Evolutionary conservation across 2,797 vertebrate genomes (phyloP), one percentile per base, ranked within the genome.

Genomic region (Epinephelus malabaricus): DNA sequence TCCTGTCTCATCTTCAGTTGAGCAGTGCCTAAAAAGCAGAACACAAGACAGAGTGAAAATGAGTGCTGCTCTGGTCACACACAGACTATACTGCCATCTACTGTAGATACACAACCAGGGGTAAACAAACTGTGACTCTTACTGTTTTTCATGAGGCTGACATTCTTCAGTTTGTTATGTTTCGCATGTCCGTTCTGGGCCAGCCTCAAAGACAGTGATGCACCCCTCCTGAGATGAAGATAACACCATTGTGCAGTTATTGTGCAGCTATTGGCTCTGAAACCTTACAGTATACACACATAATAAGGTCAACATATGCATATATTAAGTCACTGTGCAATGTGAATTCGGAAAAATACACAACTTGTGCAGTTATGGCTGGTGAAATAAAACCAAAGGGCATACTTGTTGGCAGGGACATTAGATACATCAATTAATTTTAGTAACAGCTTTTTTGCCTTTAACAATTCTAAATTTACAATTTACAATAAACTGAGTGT

Each of bases 151-250:
- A 59, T 1, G 19, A 76, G 12, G 27, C 58, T 25, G 7, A 17
- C 19, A 34, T 76, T 86, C 75, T 82, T 92, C 68, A 94, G 67
- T 66, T 89, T 73, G 54, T 45, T 62, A 38, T 94, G 94, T 40
- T 80, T 86, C 5, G 94, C 94, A 3, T 95, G 94, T 69, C 95
- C 94, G 15, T 94, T 94, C 45, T 95, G 93, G 27, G 94, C 89
- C 73, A 96, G 86, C 81, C 94, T 94, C 74, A 95, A 2, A 38
- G 95, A 96, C 67, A 95, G 40, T 0, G 95, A 89, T 2, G 94
- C 89, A 17, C 95, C 90, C 79, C 95, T 94, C 91, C 95, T 96
- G 62, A 82, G 91, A 78, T 7, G 10, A 50, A 69, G 14, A 81
- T 1, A 64, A 63, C 4, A 69, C 0, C 51, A 23, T 5, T 14